Conservation (phyloP, 2,888 invertebrate species). For the Cataglyphis altisquamis region DNA sequence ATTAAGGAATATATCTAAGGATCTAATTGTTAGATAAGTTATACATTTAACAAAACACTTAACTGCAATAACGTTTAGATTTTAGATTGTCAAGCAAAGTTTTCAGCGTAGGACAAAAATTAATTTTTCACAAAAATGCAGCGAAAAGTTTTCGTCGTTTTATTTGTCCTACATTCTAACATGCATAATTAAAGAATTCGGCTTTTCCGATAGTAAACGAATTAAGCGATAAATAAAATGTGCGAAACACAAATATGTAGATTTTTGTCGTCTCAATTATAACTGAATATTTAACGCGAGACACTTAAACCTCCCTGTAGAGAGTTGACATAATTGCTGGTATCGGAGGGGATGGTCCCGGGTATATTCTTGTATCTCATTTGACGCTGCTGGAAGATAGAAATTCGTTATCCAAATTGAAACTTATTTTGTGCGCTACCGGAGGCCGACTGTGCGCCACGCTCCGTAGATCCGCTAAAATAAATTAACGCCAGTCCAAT, state of each 20-base stretch:
- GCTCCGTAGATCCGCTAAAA: conserved; percentile 38
- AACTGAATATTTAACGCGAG: conserved; percentile 38
- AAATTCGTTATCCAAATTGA: conserved; percentile 54
- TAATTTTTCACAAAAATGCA: background rate
- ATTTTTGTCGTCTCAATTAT: conserved; percentile 38
- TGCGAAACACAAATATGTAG: conserved; percentile 13
- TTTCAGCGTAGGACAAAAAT: background rate
- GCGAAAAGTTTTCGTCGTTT: background rate
- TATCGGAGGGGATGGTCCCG: conserved; percentile 5
- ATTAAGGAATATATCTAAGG: background rate
- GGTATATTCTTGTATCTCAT: conserved; percentile 36
- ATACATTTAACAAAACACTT: background rate
- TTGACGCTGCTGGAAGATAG: background rate
- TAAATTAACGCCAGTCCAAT: conserved; percentile 59
- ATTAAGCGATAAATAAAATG: conserved; percentile 27
- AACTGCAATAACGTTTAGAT: background rate
- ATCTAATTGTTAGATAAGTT: background rate
- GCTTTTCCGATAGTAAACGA: background rate
- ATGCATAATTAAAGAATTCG: conserved; percentile 9
- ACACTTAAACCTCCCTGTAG: conserved; percentile 6
- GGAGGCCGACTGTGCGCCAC: background rate
- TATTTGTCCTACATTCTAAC: conserved; percentile 12
- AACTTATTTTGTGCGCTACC: conserved; percentile 36
- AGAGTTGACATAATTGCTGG: conserved; percentile 31
- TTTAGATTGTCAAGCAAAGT: background rate